phyloP scores from a whole-genome alignment of 2,888 invertebrate species.

The Calliphora vomitoria region DNA sequence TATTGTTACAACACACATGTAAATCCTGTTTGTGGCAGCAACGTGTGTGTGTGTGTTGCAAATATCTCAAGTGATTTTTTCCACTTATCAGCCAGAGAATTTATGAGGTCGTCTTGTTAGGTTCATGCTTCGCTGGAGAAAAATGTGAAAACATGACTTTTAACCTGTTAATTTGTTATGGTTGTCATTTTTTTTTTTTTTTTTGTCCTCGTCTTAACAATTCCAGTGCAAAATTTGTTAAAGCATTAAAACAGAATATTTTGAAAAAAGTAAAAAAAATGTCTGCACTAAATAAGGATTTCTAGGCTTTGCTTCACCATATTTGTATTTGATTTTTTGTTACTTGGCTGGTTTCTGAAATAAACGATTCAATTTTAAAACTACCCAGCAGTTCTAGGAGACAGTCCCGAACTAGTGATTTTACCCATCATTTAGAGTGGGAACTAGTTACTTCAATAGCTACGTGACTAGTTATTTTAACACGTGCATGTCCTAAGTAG shows the following conservation, averaged over 20 bases:
- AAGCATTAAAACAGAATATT: neutral
- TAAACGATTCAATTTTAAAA: no score
- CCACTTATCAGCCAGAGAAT: conserved; percentile 72
- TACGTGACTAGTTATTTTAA: no score
- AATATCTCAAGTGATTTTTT: conserved; percentile 66
- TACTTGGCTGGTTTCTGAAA: no score
- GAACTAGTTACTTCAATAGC: no score
- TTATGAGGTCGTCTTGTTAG: conserved; percentile 67
- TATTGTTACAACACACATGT: conserved; percentile 40
- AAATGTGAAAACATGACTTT: conserved; percentile 72
- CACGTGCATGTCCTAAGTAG: no score
- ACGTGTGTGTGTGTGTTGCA: conserved; percentile 25
- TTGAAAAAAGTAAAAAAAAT: neutral
- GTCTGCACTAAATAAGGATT: no score
- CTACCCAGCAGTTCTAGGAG: no score
- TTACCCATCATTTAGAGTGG: no score
- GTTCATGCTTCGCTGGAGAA: conserved; percentile 62
- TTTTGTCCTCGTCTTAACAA: neutral
- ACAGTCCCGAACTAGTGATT: no score
- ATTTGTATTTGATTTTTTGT: no score
- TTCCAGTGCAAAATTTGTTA: neutral
- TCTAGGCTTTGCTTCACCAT: no score
- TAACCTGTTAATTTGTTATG: conserved; percentile 74
- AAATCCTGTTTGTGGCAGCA: neutral
- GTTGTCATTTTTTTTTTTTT: conserved; percentile 33